Conservation (phyloP, 2,797 vertebrate genomes). For the Podarcis lilfordi region DNA sequence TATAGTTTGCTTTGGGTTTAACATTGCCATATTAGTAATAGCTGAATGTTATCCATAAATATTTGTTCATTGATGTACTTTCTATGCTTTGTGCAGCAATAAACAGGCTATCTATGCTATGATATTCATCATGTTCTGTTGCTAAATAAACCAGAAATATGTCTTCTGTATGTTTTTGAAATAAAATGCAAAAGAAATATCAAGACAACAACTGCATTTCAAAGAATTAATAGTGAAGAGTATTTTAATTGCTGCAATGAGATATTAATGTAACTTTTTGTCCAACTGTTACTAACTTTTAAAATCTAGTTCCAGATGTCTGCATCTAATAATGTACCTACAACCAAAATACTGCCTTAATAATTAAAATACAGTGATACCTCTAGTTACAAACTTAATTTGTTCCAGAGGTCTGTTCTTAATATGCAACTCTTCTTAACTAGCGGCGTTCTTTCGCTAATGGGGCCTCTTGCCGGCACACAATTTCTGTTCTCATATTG, state of each 20-base stretch:
- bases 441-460: too few species aligned
- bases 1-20: not conserved
- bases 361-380: too few species aligned
- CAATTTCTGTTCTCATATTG: too few species aligned
- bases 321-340: not conserved
- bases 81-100: not conserved
- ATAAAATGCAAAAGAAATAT: not conserved
- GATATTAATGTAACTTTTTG: not conserved
- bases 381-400: too few species aligned
- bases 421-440: too few species aligned
- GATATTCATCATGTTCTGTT: not conserved
- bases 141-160: not conserved
- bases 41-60: constrained; percentile 5
- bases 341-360: too few species aligned
- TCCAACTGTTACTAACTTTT: not conserved
- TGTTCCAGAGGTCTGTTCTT: too few species aligned
- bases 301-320: not conserved
- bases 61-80: not conserved
- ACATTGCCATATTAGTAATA: not conserved
- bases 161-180: not conserved
- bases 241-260: not conserved
- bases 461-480: too few species aligned
- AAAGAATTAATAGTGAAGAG: not conserved
- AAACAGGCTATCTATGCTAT: not conserved
- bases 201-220: not conserved